Percentiles rank a stretch among this genome's conserved stretches.
Evolutionary conservation across 1,140 invertebrate genomes (phyloP).

Genomic region (Drosophila nikananu): DNA sequence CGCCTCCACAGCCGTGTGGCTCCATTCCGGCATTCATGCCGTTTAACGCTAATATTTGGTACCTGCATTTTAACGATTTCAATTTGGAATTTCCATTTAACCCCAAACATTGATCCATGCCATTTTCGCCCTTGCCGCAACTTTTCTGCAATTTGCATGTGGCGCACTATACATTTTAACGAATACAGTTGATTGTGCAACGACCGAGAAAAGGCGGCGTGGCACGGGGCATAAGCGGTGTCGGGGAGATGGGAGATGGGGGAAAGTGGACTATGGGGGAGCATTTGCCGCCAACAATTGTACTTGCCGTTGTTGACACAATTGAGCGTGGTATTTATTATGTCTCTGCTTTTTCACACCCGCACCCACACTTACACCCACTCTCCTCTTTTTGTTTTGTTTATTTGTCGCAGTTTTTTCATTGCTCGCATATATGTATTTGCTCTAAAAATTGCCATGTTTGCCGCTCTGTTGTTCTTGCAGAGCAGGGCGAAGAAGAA

Average conservation of each 20-base stretch:
- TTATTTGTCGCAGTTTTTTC: conserved; percentile 31
- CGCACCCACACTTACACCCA: background rate
- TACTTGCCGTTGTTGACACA: conserved; percentile 69
- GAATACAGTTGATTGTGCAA: conserved; percentile 71
- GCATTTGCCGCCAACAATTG: conserved; percentile 44
- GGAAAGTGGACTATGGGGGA: conserved; percentile 2
- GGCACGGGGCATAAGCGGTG: conserved; percentile 5
- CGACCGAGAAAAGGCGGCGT: conserved; percentile 20
- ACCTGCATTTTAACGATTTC: conserved; percentile 53
- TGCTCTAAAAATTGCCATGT: conserved; percentile 49
- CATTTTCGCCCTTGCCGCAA: conserved; percentile 16
- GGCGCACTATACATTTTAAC: conserved; percentile 62
- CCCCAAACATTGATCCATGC: conserved; percentile 44
- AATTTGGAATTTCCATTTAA: conserved; percentile 54
- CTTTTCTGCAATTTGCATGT: conserved; percentile 52
- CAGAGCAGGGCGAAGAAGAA: conserved; percentile 17
- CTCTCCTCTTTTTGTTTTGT: conserved; percentile 19
- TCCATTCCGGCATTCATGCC: conserved; percentile 12
- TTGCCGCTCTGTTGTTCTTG: conserved; percentile 23
- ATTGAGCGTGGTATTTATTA: conserved; percentile 70
- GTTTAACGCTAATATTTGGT: conserved; percentile 23
- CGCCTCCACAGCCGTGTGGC: background rate
- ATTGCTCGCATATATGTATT: conserved; percentile 46
- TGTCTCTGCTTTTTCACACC: conserved; percentile 31
- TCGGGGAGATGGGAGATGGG: background rate